These are phyloP conservation scores for Vannuccia rotundouncinata DNA, from an alignment of 2,888 invertebrate genomes.

Conservation along the genomic window DNA sequence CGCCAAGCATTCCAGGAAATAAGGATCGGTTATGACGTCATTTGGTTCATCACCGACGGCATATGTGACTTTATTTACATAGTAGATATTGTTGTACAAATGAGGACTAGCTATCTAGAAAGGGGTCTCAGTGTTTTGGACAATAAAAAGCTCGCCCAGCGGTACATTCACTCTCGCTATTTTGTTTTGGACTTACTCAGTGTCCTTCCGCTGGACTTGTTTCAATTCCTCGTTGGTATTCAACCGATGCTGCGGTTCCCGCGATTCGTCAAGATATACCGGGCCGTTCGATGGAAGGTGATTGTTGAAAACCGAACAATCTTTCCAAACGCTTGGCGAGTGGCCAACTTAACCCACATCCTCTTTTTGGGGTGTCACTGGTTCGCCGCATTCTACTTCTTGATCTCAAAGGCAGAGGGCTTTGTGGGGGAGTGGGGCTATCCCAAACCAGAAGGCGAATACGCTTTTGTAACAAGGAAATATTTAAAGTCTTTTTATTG, in stretches of 20 bases:
- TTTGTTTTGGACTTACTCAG: conserved; percentile 77
- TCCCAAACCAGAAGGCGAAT: conserved; percentile 65
- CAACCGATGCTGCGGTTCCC: conserved; percentile 69
- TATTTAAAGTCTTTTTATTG: conserved; percentile 89
- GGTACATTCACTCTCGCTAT: conserved; percentile 75
- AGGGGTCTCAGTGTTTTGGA: conserved; percentile 90
- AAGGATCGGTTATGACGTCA: conserved; percentile 59
- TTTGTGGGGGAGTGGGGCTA: conserved; percentile 60
- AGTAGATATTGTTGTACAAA: conserved; percentile 78
- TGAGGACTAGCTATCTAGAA: conserved; percentile 86
- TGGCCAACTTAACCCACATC: conserved; percentile 86
- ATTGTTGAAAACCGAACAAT: conserved; percentile 90
- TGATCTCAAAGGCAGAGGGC: conserved; percentile 68
- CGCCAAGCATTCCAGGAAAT: conserved; percentile 87
- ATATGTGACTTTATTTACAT: conserved; percentile 79
- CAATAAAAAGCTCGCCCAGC: conserved; percentile 76
- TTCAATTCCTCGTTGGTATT: conserved; percentile 71
- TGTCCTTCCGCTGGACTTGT: conserved; percentile 74
- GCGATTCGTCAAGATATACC: conserved; percentile 64
- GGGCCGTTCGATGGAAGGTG: conserved; percentile 76
- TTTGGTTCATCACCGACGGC: conserved; percentile 61
- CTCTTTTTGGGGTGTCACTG: conserved; percentile 87
- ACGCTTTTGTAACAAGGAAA: conserved; percentile 79
- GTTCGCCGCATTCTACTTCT: conserved; percentile 94
- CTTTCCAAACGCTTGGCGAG: conserved; percentile 90